These are phyloP conservation scores for Borostomias antarcticus DNA, from an alignment of 2,797 vertebrate species.

Conservation along the genomic window DNA sequence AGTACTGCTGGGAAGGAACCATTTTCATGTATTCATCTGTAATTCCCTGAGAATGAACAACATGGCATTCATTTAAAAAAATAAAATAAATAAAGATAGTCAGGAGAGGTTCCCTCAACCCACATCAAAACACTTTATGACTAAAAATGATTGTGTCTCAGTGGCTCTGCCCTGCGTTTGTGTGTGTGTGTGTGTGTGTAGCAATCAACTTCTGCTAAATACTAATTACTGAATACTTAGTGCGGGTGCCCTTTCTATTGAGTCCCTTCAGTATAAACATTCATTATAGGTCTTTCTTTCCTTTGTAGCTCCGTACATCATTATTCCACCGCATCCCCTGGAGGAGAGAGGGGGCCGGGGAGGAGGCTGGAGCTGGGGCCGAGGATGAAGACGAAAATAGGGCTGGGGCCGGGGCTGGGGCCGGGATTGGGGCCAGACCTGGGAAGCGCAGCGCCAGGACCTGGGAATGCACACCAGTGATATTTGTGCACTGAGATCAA, in stretches of 20 bases:
- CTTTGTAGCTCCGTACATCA: constrained; percentile 80
- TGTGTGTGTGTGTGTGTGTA: constrained; percentile 50
- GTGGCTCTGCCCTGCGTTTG: constrained; percentile 52
- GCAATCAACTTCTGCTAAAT: constrained; percentile 79
- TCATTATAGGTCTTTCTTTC: constrained; percentile 79
- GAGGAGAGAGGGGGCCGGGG: constrained; percentile 52
- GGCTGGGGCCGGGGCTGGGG: constrained; percentile 61
- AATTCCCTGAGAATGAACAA: constrained; percentile 57
- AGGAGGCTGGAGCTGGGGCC: constrained; percentile 25
- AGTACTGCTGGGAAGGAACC: constrained; percentile 50
- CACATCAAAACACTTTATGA: constrained; percentile 68
- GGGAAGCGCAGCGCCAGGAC: constrained; percentile 77
- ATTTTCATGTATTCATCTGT: constrained; percentile 55
- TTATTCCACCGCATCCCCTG: constrained; percentile 75
- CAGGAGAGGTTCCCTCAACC: constrained; percentile 56
- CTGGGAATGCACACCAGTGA: constrained; percentile 84
- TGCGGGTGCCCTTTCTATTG: constrained; percentile 82
- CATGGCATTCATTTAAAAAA: constrained; percentile 66
- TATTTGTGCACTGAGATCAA: constrained; percentile 85
- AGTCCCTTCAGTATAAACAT: constrained; percentile 85
- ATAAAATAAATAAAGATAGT: constrained; percentile 75
- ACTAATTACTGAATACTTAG: constrained; percentile 84
- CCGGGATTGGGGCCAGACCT: constrained; percentile 68
- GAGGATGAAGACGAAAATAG: constrained; percentile 61
- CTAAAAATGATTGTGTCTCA: constrained; percentile 61